Evolutionary conservation across 2,888 invertebrate species (phyloP).

Genomic region (Lamellibrachia columna): DNA sequence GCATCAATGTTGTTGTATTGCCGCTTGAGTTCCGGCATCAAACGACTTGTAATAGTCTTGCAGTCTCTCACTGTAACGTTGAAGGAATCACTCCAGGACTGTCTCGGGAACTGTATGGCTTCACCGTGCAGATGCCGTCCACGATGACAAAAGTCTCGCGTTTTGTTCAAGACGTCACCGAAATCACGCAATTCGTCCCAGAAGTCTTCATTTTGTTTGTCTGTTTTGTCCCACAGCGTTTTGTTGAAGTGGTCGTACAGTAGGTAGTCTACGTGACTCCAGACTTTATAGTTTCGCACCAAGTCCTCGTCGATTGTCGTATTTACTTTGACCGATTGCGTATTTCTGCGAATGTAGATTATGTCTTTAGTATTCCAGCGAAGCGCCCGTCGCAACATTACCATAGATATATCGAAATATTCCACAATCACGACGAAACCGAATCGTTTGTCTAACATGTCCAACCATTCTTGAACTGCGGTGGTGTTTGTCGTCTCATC

Average conservation of each 20-base stretch:
- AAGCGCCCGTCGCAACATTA: slow-evolving; percentile 58
- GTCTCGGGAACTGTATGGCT: background rate
- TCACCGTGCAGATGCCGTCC: background rate
- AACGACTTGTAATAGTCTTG: background rate
- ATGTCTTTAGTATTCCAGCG: slow-evolving; percentile 63
- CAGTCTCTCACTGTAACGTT: background rate
- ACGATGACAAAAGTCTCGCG: background rate
- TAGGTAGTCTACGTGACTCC: slow-evolving; percentile 56
- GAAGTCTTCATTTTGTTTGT: slow-evolving; percentile 47
- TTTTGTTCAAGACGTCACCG: background rate
- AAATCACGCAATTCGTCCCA: slow-evolving; percentile 37
- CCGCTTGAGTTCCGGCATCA: background rate
- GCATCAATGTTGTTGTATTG: background rate
- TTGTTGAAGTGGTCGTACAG: slow-evolving; percentile 58
- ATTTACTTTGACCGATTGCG: slow-evolving; percentile 21
- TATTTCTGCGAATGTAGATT: slow-evolving; percentile 49
- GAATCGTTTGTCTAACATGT: slow-evolving; percentile 51
- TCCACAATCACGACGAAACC: slow-evolving; percentile 60
- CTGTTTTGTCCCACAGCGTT: slow-evolving; percentile 54
- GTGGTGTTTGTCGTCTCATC: slow-evolving; percentile 42
- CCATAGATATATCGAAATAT: slow-evolving; percentile 60
- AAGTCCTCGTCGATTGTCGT: slow-evolving; percentile 34
- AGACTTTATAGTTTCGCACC: slow-evolving; percentile 48
- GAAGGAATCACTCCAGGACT: background rate
- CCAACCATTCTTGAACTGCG: slow-evolving; percentile 43